phyloP scores from a whole-genome alignment of 2,113 vertebrate species.

The Ailurus styani region DNA sequence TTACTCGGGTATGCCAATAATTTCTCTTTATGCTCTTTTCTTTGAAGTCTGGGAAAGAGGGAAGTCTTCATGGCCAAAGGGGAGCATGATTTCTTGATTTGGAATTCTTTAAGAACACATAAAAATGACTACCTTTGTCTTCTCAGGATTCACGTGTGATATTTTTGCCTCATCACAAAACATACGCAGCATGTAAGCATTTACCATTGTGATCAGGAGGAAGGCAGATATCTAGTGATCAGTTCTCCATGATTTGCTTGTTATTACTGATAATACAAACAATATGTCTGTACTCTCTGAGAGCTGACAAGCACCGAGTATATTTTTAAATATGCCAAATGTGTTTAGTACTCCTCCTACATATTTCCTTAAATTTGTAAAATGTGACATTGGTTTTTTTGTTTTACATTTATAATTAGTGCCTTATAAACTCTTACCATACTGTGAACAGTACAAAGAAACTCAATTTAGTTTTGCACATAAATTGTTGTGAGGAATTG shows the following conservation, averaged over 20 bases:
- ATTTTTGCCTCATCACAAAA: constrained; percentile 18
- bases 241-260: neutral
- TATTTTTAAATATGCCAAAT: constrained; percentile 54
- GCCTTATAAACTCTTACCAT: neutral
- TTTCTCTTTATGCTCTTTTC: neutral
- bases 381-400: constrained; percentile 20
- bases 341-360: constrained; percentile 1
- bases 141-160: neutral
- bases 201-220: neutral
- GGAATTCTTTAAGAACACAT: constrained; percentile 1
- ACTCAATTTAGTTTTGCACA: neutral
- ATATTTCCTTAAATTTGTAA: constrained; percentile 39
- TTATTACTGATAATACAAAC: constrained; percentile 28
- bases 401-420: constrained; percentile 44
- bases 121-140: neutral
- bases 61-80: neutral
- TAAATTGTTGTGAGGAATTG: neutral
- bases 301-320: neutral
- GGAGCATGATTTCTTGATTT: neutral
- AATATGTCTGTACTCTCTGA: constrained; percentile 1
- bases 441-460: neutral
- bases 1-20: neutral
- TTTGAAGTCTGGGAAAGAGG: neutral
- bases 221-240: neutral
- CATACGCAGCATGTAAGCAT: neutral